A percentile compares a stretch with the other conserved stretches of the same genome.
These are phyloP conservation scores for Sebastes goodei DNA, from an alignment of 2,797 vertebrate species.

Conservation along the genomic window DNA sequence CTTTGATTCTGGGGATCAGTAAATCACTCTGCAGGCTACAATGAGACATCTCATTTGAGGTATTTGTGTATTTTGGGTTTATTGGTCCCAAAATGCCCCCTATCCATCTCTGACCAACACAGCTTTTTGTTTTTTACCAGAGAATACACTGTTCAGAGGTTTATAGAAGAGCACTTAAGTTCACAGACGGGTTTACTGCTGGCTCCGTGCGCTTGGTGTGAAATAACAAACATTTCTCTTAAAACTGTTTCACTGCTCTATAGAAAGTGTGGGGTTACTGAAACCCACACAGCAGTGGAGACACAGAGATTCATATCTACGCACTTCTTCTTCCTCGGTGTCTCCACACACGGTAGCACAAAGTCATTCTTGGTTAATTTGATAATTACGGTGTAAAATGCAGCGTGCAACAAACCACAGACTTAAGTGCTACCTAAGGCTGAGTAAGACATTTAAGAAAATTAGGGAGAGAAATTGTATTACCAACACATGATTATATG, in stretches of 20 bases:
- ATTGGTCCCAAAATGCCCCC: conserved; percentile 63
- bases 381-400: conserved; percentile 23
- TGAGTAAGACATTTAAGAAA: not conserved
- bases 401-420: conserved; percentile 14
- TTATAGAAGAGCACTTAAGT: conserved; percentile 73
- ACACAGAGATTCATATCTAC: conserved; percentile 38
- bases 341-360: not conserved
- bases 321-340: not conserved
- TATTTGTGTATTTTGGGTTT: conserved; percentile 67
- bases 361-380: conserved; percentile 34
- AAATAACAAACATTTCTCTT: conserved; percentile 75
- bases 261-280: conserved; percentile 23
- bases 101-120: conserved; percentile 55
- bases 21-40: conserved; percentile 58
- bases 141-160: conserved; percentile 57
- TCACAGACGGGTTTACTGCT: conserved; percentile 76
- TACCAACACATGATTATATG: not conserved
- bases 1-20: conserved; percentile 50
- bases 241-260: conserved; percentile 55
- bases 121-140: conserved; percentile 28
- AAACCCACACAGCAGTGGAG: conserved; percentile 21
- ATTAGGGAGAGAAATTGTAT: not conserved
- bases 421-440: not conserved
- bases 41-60: conserved; percentile 62
- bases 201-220: conserved; percentile 63